Evolutionary conservation across 2,113 vertebrate genomes (phyloP), one percentile per base, ranked within the genome.

Genomic region (Cryptoleucopteryx plumbea): DNA sequence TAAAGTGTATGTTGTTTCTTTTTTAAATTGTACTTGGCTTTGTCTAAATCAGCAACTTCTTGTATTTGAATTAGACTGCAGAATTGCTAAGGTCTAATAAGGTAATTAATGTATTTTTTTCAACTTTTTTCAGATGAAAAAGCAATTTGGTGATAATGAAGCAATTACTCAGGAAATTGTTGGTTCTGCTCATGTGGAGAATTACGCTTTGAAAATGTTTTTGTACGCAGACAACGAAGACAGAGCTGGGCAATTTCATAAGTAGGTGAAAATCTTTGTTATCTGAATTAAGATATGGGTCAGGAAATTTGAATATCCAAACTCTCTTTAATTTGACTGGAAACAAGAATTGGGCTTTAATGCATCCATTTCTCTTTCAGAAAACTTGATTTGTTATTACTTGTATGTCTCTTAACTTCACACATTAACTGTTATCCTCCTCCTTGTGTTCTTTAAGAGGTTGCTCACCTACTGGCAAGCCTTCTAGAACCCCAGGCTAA

Each of bases 161-260:
- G 99, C 99, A 96, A 98, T 99, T 98, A 98, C 96, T 88, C 99
- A 99, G 97, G 99, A 99, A 98, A 98, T 99, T 72, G 99, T 99
- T 56, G 99, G 99, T 21, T 99, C 98, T 93, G 99, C 99, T 95
- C 99, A 99, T 97, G 98, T 99, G 36, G 99, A 99, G 95, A 99
- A 99, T 98, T 99, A 99, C 79, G 99, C 99, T 95, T 97, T 99
- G 96, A 99, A 99, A 98, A 98, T 99, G 98, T 99, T 99, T 98
- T 98, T 99, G 13, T 99, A 99, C 75, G 99, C 99, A 47, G 99
- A 99, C 97, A 99, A 99, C 75, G 99, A 99, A 98, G 99, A 99
- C 96, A 98, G 99, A 91, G 98, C 98, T 22, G 99, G 98, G 16
- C 98, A 97, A 34, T 99, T 99, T 98, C 99, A 99, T 98, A 99